Percentiles rank a stretch among this genome's conserved stretches.
Conservation (phyloP, 2,113 vertebrate species). For the Vidua macroura region DNA sequence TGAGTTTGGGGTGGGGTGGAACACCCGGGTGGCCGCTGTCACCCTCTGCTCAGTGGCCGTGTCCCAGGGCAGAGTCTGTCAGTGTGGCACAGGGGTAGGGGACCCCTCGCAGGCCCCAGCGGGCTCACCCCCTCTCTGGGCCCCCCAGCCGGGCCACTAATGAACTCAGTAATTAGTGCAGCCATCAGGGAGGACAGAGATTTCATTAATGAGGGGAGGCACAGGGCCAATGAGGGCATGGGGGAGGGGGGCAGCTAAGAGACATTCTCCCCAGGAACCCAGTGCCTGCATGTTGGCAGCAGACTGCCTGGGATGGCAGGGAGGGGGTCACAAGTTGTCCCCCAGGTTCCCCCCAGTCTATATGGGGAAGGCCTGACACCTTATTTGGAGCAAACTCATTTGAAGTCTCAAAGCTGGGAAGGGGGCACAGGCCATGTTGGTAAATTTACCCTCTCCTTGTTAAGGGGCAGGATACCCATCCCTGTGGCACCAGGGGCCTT, state of each 20-base stretch:
- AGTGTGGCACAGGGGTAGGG: neutral
- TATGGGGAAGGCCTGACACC: accelerated
- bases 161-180: constrained; percentile 43
- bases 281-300: neutral
- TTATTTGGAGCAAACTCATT: neutral
- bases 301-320: accelerated
- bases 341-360: accelerated
- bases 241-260: neutral
- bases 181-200: neutral
- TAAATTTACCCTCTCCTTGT: neutral
- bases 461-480: neutral
- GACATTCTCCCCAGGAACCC: neutral
- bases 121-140: neutral
- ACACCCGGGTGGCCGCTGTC: accelerated
- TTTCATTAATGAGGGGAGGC: constrained; percentile 22
- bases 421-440: accelerated
- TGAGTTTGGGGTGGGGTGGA: neutral
- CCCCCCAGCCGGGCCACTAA: neutral
- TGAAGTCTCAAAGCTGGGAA: neutral
- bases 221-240: neutral
- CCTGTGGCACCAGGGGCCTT: neutral
- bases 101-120: neutral
- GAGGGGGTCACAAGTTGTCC: accelerated
- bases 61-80: neutral
- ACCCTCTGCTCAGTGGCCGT: accelerated